These are phyloP conservation scores for Meteorus cinctellus DNA, from an alignment of 2,888 invertebrate genomes.

Conservation along the genomic window DNA sequence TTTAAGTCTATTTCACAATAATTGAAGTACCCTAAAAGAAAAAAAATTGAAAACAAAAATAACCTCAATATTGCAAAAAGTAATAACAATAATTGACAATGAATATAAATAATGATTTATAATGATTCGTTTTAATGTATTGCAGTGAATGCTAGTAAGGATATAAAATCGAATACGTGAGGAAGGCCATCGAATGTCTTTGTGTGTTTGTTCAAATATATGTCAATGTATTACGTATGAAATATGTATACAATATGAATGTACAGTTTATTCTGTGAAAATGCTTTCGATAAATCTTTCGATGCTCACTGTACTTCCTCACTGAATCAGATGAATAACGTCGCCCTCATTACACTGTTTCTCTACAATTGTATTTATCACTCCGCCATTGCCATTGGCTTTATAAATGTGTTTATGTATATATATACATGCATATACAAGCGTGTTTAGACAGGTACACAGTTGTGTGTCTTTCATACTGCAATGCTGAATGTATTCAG, in stretches of 20 bases:
- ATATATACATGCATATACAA: background rate
- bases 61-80: background rate
- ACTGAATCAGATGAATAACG: constrained; percentile 44
- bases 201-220: background rate
- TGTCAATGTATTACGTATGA: background rate
- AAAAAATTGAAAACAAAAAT: background rate
- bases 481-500: constrained; percentile 37
- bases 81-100: background rate
- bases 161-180: background rate
- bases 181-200: background rate
- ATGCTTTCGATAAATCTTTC: constrained; percentile 40
- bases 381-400: constrained; percentile 15
- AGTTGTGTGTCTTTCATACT: constrained; percentile 5
- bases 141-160: background rate
- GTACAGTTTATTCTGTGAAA: constrained; percentile 36
- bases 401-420: constrained; percentile 16
- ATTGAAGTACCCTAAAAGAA: background rate
- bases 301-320: constrained; percentile 18
- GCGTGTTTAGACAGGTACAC: background rate
- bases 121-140: background rate
- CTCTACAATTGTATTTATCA: constrained; percentile 42
- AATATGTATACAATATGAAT: background rate
- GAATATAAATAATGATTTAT: background rate
- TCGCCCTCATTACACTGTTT: constrained; percentile 43
- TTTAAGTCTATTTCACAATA: constrained; percentile 8